phyloP scores from a whole-genome alignment of 2,888 invertebrate species.

The Nymphalis c-album region DNA sequence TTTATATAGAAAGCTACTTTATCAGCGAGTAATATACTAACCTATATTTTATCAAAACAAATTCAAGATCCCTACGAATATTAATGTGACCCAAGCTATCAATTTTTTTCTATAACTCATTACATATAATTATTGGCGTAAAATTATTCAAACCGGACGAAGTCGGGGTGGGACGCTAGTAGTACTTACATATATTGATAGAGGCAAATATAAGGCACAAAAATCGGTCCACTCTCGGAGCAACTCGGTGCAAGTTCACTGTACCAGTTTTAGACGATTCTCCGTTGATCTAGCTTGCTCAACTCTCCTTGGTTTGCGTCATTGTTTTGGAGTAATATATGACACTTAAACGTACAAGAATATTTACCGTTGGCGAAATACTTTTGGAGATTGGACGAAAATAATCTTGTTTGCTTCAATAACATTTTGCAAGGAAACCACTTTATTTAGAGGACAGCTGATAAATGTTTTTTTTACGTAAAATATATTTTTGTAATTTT shows the following conservation, averaged over 20 bases:
- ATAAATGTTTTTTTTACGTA: background rate
- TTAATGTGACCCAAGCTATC: too few species aligned
- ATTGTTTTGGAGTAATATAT: constrained; percentile 35
- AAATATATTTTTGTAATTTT: background rate
- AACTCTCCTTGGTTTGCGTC: constrained; percentile 23
- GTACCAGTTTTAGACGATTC: constrained; percentile 12
- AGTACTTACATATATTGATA: too few species aligned
- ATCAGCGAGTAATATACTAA: too few species aligned
- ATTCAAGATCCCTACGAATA: too few species aligned
- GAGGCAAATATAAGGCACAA: too few species aligned
- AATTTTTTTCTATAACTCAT: too few species aligned
- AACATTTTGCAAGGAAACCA: constrained; percentile 17
- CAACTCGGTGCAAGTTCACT: background rate
- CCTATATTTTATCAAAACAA: too few species aligned
- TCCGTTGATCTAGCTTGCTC: constrained; percentile 24
- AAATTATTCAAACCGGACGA: too few species aligned
- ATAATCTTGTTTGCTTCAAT: constrained; percentile 22
- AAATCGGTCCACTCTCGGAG: background rate
- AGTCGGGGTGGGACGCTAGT: too few species aligned
- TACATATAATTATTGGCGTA: too few species aligned
- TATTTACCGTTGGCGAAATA: constrained; percentile 33
- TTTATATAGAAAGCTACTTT: too few species aligned
- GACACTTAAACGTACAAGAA: constrained; percentile 25
- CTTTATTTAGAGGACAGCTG: constrained; percentile 2
- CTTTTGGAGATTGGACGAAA: constrained; percentile 30